Conservation (phyloP, 2,113 vertebrate species). For the Gnathonemus longibarbis region DNA sequence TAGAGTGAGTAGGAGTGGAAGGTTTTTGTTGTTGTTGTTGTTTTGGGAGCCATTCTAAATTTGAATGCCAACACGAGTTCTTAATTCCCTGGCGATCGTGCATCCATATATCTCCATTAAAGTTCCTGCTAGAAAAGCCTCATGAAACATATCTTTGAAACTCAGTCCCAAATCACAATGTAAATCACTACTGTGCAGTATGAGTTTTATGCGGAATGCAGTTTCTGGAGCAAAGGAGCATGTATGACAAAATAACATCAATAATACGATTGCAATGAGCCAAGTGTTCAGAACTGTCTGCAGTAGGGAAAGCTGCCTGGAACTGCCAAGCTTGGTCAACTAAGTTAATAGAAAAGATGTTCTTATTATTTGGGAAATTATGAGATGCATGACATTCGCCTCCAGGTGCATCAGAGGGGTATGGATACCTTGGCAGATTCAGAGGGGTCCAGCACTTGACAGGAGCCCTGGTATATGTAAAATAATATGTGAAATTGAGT, state of each 20-base stretch:
- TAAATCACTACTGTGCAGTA: neutral
- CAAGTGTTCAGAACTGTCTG: neutral
- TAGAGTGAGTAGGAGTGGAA: neutral
- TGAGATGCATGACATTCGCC: neutral
- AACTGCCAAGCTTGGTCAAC: neutral
- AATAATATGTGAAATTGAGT: neutral
- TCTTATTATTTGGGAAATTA: neutral
- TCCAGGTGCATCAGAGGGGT: neutral
- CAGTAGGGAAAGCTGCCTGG: neutral
- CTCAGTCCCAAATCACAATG: neutral
- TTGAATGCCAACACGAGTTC: neutral
- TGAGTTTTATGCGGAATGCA: neutral
- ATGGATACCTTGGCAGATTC: neutral
- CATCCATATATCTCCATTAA: neutral
- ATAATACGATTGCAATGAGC: neutral
- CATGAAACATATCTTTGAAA: neutral
- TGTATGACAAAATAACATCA: neutral
- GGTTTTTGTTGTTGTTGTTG: neutral
- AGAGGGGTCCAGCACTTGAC: neutral
- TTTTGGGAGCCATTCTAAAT: slow-evolving; percentile 1
- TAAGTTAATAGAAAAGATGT: neutral
- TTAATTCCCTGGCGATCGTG: slow-evolving; percentile 4
- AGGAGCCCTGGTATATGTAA: neutral
- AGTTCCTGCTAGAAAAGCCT: neutral
- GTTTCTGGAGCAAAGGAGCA: neutral